A percentile compares a stretch with the other conserved stretches of the same genome.
Conservation (phyloP, 2,113 vertebrate genomes). For the Scomber scombrus region DNA sequence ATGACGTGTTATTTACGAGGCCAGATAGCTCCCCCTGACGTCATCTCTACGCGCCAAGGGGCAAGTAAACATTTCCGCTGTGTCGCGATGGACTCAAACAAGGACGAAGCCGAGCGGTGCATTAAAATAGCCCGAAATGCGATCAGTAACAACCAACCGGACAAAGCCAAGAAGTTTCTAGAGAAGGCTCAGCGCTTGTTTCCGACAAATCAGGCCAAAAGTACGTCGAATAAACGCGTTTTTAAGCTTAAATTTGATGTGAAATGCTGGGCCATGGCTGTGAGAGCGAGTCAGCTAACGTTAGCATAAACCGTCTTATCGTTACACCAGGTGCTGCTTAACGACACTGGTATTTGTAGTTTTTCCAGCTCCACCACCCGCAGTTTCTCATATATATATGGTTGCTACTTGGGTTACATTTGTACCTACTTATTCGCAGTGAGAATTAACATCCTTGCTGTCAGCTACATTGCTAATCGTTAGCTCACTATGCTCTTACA, state of each 20-base stretch:
- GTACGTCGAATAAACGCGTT: conserved; percentile 82
- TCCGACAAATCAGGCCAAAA: conserved; percentile 88
- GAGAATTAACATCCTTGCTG: neutral
- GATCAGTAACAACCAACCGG: conserved; percentile 85
- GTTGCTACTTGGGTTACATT: neutral
- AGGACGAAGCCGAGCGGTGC: conserved; percentile 97
- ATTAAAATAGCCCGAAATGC: conserved; percentile 90
- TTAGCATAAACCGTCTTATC: conserved; percentile 64
- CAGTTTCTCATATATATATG: neutral
- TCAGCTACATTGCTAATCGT: conserved; percentile 26
- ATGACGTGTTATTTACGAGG: conserved; percentile 50
- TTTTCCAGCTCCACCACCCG: neutral
- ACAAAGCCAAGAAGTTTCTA: conserved; percentile 92
- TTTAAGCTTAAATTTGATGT: conserved; percentile 12
- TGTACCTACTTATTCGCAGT: neutral
- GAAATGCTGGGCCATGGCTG: conserved; percentile 51
- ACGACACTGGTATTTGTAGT: conserved; percentile 54
- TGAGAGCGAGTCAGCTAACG: conserved; percentile 66
- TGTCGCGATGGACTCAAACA: conserved; percentile 97
- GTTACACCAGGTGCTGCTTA: conserved; percentile 28
- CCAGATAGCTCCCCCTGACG: neutral
- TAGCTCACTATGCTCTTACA: conserved; percentile 15
- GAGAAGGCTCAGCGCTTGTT: conserved; percentile 94
- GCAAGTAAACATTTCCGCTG: conserved; percentile 83
- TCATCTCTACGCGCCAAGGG: conserved; percentile 68